Percentiles rank a stretch among this genome's conserved stretches.
phyloP scores from a whole-genome alignment of 2,113 vertebrate species.

The Puffinus mauretanicus region DNA sequence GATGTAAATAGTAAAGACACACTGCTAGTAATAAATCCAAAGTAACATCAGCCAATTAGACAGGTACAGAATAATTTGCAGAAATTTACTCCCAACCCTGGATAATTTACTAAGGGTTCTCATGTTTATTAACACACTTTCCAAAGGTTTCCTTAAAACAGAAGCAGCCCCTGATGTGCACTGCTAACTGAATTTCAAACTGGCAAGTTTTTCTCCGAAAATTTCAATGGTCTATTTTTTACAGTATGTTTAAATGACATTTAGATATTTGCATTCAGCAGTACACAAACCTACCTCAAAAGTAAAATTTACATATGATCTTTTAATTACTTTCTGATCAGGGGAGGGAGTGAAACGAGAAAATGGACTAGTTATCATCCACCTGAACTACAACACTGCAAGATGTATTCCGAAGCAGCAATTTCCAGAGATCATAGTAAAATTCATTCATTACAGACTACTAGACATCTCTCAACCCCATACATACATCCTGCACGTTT shows the following conservation, averaged over 20 bases:
- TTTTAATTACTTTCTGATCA: neutral
- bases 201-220: neutral
- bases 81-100: neutral
- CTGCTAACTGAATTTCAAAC: neutral
- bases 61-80: neutral
- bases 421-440: neutral
- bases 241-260: neutral
- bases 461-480: neutral
- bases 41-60: neutral
- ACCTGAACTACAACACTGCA: neutral
- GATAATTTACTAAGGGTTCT: neutral
- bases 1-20: neutral
- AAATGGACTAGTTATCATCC: neutral
- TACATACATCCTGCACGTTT: too few species aligned
- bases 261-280: neutral
- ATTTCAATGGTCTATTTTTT: neutral
- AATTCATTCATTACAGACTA: neutral
- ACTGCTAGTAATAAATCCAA: neutral
- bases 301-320: neutral
- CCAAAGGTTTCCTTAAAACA: neutral
- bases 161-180: neutral
- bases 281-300: neutral
- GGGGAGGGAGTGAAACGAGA: neutral
- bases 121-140: neutral
- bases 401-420: neutral